Evolutionary conservation across 2,888 invertebrate species (phyloP).

Genomic region (Crioceris asparagi): DNA sequence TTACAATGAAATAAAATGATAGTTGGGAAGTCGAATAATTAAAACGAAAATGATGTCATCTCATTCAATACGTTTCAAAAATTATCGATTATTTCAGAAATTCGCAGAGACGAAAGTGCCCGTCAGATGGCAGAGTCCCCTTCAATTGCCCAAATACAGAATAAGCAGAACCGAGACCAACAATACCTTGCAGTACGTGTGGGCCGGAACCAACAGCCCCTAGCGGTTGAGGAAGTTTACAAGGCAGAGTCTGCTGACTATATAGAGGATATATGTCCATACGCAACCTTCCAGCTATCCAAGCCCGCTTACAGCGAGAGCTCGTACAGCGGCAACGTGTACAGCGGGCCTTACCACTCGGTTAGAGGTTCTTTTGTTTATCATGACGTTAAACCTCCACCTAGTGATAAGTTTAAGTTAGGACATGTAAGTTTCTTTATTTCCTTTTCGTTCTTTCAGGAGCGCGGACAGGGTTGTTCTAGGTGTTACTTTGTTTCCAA

Average conservation of each 20-base stretch:
- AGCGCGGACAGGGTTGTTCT: no score
- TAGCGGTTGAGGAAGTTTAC: slow-evolving; percentile 31
- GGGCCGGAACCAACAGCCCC: slow-evolving; percentile 24
- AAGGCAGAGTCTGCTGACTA: slow-evolving; percentile 56
- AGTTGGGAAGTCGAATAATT: no score
- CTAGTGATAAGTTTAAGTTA: slow-evolving; percentile 65
- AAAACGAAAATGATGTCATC: no score
- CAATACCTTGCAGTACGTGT: slow-evolving; percentile 61
- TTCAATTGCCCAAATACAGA: slow-evolving; percentile 66
- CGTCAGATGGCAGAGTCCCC: slow-evolving; percentile 61
- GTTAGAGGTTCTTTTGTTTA: slow-evolving; percentile 81
- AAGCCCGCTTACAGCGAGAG: slow-evolving; percentile 77
- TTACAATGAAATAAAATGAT: no score
- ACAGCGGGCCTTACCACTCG: slow-evolving; percentile 78
- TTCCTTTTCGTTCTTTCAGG: no score
- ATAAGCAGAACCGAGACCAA: slow-evolving; percentile 68
- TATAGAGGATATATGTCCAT: slow-evolving; percentile 87
- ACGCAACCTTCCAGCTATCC: slow-evolving; percentile 83
- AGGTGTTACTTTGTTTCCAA: no score
- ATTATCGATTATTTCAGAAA: slow-evolving; percentile 32
- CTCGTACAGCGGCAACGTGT: slow-evolving; percentile 81
- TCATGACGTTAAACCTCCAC: slow-evolving; percentile 71
- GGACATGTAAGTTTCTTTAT: slow-evolving; percentile 57
- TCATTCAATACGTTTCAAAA: no score
- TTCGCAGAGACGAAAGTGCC: slow-evolving; percentile 39